phyloP scores from a whole-genome alignment of 2,797 vertebrate genomes.

The Coccyzus lansbergi region DNA sequence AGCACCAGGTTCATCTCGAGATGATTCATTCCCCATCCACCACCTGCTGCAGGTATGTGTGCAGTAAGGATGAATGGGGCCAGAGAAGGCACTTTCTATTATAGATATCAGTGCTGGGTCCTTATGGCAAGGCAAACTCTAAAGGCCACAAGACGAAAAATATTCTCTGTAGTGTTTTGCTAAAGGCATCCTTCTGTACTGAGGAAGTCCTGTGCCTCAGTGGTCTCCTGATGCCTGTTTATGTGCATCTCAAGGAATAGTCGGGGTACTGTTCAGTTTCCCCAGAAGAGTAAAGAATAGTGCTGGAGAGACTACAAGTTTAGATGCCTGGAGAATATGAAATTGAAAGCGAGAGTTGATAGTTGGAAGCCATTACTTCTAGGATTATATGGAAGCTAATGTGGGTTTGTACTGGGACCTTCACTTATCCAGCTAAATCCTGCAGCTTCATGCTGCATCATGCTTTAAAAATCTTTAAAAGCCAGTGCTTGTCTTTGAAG shows the following conservation, averaged over 20 bases:
- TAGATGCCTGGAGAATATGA: not conserved
- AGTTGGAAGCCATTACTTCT: not conserved
- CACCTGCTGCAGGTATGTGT: not conserved
- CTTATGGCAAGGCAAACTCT: not conserved
- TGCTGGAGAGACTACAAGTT: not conserved
- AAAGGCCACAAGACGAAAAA: not conserved
- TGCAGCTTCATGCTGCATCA: not conserved
- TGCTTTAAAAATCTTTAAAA: not conserved
- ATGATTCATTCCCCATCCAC: not conserved
- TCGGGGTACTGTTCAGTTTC: accelerated
- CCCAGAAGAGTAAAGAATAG: not conserved
- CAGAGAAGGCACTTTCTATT: not conserved
- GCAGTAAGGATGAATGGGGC: accelerated
- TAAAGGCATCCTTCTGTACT: not conserved
- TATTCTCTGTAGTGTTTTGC: not conserved
- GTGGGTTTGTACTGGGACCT: not conserved
- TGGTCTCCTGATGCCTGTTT: not conserved
- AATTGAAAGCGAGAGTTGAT: not conserved
- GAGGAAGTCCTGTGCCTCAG: not conserved
- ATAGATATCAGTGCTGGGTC: not conserved
- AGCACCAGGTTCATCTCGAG: not conserved
- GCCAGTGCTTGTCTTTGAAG: not conserved
- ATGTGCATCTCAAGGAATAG: not conserved
- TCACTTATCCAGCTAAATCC: not conserved
- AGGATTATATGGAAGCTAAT: not conserved